Percentiles rank a stretch among this genome's conserved stretches.
Evolutionary conservation across 2,888 invertebrate species (phyloP).

Genomic region (Julus scanicus): DNA sequence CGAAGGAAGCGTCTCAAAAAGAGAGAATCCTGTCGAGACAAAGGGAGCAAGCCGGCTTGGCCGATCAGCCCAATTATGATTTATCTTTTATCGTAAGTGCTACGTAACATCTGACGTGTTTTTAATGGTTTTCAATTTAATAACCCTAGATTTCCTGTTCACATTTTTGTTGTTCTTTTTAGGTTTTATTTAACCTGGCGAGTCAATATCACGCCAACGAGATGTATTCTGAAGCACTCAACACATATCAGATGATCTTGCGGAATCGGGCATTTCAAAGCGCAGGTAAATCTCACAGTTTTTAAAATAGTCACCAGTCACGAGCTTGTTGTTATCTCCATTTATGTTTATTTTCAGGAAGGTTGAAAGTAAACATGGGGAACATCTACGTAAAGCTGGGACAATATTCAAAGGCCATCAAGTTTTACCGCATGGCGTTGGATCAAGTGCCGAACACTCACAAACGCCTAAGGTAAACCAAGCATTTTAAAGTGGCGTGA

Average conservation of each 20-base stretch:
- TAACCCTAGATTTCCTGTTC: not conserved
- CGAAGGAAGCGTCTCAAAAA: conserved; percentile 94
- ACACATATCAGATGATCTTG: conserved; percentile 93
- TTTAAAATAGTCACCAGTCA: too few relatives aligned
- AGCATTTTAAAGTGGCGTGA: not conserved
- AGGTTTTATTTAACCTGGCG: conserved; percentile 96
- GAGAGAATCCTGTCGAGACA: conserved; percentile 89
- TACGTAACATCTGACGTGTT: not conserved
- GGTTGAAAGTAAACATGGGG: conserved; percentile 97
- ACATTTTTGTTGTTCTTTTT: conserved; percentile 60
- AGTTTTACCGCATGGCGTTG: conserved; percentile 97
- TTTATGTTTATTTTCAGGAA: conserved; percentile 67
- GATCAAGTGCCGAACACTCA: conserved; percentile 93
- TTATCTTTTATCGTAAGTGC: conserved; percentile 86
- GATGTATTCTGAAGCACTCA: conserved; percentile 94
- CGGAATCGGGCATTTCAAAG: conserved; percentile 94
- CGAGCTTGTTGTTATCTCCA: too few relatives aligned
- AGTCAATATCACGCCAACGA: conserved; percentile 94
- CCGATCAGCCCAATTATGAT: conserved; percentile 93
- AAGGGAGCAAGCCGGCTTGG: conserved; percentile 89
- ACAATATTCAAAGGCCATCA: conserved; percentile 92
- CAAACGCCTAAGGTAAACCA: conserved; percentile 82
- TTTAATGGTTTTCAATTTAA: too few relatives aligned
- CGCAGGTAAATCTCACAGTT: conserved; percentile 70
- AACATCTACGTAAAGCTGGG: conserved; percentile 96